phyloP scores from a whole-genome alignment of 2,888 invertebrate species.

The Timandra comae region DNA sequence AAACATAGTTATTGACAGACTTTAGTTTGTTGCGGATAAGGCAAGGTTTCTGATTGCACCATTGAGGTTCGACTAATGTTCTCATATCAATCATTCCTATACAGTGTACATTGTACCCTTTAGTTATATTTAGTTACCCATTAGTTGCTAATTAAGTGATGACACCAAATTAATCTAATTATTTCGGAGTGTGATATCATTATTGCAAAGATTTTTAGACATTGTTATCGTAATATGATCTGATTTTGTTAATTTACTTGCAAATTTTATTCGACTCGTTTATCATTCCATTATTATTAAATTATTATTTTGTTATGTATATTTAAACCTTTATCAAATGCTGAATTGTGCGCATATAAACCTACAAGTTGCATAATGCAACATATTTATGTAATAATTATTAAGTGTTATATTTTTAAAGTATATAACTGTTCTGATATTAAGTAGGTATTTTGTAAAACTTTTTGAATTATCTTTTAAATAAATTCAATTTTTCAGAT shows the following conservation, averaged over 20 bases:
- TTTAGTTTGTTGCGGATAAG: conserved; percentile 8
- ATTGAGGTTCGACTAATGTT: conserved; percentile 32
- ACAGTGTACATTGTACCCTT: conserved; percentile 25
- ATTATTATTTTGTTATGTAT: conserved; percentile 7
- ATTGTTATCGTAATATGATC: conserved; percentile 54
- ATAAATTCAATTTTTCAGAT: too few relatives aligned
- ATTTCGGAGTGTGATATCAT: conserved; percentile 53
- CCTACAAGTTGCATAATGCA: too few relatives aligned
- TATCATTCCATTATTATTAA: conserved; percentile 54
- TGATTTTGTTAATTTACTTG: conserved; percentile 56
- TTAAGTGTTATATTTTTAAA: too few relatives aligned
- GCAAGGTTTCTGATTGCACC: conserved; percentile 35
- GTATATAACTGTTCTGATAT: too few relatives aligned
- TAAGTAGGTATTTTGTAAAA: too few relatives aligned
- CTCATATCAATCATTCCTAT: conserved; percentile 49
- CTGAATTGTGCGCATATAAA: too few relatives aligned
- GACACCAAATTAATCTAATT: conserved; percentile 67
- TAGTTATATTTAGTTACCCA: conserved; percentile 50
- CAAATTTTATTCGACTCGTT: conserved; percentile 49
- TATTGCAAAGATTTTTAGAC: conserved; percentile 39
- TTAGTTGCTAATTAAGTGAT: conserved; percentile 38
- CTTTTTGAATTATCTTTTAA: too few relatives aligned
- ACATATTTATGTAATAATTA: too few relatives aligned
- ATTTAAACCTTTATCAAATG: too few relatives aligned
- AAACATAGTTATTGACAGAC: conserved; percentile 48